phyloP scores from a whole-genome alignment of 1,140 invertebrate genomes.

The Aradophagus sp. region DNA sequence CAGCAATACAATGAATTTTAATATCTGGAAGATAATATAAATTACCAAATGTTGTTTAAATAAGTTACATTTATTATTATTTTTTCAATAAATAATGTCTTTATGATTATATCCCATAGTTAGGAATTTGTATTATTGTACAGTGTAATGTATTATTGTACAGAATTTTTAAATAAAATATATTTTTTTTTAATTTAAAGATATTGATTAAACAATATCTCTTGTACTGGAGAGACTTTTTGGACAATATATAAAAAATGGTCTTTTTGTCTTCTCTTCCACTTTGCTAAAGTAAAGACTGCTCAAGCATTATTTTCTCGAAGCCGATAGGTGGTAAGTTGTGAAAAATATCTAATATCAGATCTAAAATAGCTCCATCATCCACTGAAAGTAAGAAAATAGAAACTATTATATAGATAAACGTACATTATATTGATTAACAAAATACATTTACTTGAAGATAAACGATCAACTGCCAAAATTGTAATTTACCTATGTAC shows the following conservation, averaged over 20 bases:
- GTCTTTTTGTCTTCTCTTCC: conserved; percentile 13
- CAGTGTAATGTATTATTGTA: background rate
- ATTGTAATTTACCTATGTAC: too few species aligned
- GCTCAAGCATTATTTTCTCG: conserved; percentile 97
- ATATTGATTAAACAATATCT: conserved; percentile 23
- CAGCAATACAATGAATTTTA: too few species aligned
- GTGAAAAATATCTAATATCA: conserved; percentile 92
- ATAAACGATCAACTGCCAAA: background rate
- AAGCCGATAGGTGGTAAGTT: conserved; percentile 91
- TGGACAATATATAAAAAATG: conserved; percentile 42
- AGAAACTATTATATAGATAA: too few species aligned
- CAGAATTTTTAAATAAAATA: conserved; percentile 26
- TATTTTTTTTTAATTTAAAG: conserved; percentile 10
- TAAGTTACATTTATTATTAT: conserved; percentile 10
- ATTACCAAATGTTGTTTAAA: conserved; percentile 1
- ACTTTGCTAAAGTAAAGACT: conserved; percentile 90
- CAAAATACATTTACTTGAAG: background rate
- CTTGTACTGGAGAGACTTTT: conserved; percentile 32
- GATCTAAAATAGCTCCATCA: conserved; percentile 96
- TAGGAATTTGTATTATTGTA: conserved; percentile 21
- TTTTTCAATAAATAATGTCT: conserved; percentile 28
- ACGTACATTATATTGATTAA: too few species aligned
- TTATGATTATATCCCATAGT: conserved; percentile 21
- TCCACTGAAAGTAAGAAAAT: conserved; percentile 85
- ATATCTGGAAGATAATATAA: too few species aligned